phyloP scores from a whole-genome alignment of 2,797 vertebrate genomes.

The Hybognathus amarus region DNA sequence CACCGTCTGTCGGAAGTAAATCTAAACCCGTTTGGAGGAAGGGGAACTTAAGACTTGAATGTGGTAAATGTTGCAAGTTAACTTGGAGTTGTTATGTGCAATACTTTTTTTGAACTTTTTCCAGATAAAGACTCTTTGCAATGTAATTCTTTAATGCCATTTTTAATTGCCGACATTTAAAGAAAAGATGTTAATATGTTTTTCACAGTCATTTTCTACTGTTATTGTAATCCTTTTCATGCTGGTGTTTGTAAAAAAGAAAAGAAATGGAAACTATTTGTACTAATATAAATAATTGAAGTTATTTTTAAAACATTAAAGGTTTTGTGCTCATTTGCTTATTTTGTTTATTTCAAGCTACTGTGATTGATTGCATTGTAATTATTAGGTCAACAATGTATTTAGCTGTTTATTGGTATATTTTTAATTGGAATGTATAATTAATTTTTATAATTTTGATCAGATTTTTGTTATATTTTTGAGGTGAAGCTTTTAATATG shows the following conservation, averaged over 20 bases:
- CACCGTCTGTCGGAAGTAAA: conserved; percentile 75
- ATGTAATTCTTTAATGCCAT: conserved; percentile 99
- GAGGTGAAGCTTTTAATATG: conserved; percentile 99
- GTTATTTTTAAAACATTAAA: conserved; percentile 99
- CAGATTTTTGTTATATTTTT: conserved; percentile 99
- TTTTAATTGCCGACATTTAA: conserved; percentile 99
- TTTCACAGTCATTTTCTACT: conserved; percentile 99
- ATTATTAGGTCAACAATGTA: conserved; percentile 99
- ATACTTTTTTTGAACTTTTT: conserved; percentile 99
- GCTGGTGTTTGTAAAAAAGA: conserved; percentile 99
- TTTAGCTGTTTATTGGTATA: conserved; percentile 99
- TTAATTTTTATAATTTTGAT: conserved; percentile 99
- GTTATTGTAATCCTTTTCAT: conserved; percentile 99
- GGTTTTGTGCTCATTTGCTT: conserved; percentile 99
- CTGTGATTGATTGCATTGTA: conserved; percentile 99
- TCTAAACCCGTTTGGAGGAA: conserved; percentile 84
- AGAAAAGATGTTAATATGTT: conserved; percentile 95
- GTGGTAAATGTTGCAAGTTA: conserved; percentile 99
- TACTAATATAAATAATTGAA: conserved; percentile 99
- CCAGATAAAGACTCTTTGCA: conserved; percentile 99
- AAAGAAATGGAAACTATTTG: conserved; percentile 99
- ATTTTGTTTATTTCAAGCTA: conserved; percentile 99
- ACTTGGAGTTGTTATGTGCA: conserved; percentile 99
- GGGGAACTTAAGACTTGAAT: conserved; percentile 99
- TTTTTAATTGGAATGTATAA: conserved; percentile 99